A percentile compares a stretch with the other conserved stretches of the same genome.
These are phyloP conservation scores for Cephus pulcher DNA, from an alignment of 2,888 invertebrate species.

Conservation along the genomic window DNA sequence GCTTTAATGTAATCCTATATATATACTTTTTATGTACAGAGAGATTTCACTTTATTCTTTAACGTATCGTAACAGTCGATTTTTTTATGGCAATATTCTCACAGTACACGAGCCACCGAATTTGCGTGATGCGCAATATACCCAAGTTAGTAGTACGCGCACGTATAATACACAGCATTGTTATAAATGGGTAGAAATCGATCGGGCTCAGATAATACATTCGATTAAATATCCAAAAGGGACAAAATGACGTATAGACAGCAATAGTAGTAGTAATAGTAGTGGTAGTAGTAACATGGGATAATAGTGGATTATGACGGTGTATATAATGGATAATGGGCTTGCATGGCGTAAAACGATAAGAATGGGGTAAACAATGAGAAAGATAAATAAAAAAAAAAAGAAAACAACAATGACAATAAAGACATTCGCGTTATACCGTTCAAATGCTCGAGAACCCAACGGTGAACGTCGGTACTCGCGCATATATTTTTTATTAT, in stretches of 20 bases:
- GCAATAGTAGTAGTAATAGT: background rate
- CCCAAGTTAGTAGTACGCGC: background rate
- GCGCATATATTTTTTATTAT: slow-evolving; percentile 50
- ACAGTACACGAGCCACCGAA: background rate
- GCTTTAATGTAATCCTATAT: background rate
- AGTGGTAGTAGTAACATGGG: background rate
- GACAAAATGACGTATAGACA: background rate
- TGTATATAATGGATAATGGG: background rate
- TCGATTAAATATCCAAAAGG: background rate
- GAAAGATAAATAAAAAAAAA: background rate
- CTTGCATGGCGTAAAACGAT: background rate
- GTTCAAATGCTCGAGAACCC: slow-evolving; percentile 38
- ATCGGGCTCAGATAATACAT: background rate
- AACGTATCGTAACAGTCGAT: background rate
- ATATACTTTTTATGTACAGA: background rate
- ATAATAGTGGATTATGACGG: background rate
- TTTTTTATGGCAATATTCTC: background rate
- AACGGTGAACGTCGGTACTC: slow-evolving; percentile 33
- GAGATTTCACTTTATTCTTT: background rate
- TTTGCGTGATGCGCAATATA: background rate
- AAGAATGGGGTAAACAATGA: background rate
- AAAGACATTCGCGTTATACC: slow-evolving; percentile 33
- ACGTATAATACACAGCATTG: background rate
- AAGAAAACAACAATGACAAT: slow-evolving; percentile 15
- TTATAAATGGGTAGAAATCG: background rate